Conservation (phyloP, 2,113 vertebrate genomes). For the Cyrtonyx montezumae region DNA sequence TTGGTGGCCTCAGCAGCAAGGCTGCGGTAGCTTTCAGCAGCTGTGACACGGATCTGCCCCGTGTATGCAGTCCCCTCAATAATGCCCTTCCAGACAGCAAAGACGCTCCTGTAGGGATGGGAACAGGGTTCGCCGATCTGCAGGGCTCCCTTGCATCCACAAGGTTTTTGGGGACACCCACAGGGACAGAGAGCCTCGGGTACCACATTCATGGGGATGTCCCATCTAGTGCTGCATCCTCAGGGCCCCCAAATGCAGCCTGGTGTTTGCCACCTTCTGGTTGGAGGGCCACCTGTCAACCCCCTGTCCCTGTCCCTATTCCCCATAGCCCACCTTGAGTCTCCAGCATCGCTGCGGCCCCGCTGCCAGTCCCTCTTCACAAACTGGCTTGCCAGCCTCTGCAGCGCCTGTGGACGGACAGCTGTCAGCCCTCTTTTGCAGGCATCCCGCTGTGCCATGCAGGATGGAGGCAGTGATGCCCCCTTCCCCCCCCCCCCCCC, state of each 20-base stretch:
- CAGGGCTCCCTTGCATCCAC: not conserved
- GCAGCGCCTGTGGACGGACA: conserved; percentile 79
- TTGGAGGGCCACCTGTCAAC: rapidly evolving
- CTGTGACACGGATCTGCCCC: conserved; percentile 74
- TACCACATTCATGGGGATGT: not conserved
- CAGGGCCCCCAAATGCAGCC: rapidly evolving
- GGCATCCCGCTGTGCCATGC: rapidly evolving
- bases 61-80: conserved; percentile 82
- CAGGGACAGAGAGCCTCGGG: rapidly evolving
- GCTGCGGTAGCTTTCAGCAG: conserved; percentile 81
- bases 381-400: conserved; percentile 86
- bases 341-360: conserved; percentile 73
- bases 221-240: not conserved
- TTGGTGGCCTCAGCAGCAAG: conserved; percentile 74
- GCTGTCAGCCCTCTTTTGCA: rapidly evolving
- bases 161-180: not conserved
- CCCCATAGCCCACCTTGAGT: conserved; percentile 66
- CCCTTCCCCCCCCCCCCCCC: not conserved
- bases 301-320: not conserved
- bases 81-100: conserved; percentile 84
- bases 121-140: rapidly evolving
- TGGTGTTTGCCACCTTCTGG: not conserved
- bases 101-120: conserved; percentile 74
- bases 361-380: conserved; percentile 89
- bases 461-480: not conserved